Evolutionary conservation across 2,888 invertebrate genomes (phyloP), one percentile per base, ranked within the genome.

Genomic region (Apamea crenata): DNA sequence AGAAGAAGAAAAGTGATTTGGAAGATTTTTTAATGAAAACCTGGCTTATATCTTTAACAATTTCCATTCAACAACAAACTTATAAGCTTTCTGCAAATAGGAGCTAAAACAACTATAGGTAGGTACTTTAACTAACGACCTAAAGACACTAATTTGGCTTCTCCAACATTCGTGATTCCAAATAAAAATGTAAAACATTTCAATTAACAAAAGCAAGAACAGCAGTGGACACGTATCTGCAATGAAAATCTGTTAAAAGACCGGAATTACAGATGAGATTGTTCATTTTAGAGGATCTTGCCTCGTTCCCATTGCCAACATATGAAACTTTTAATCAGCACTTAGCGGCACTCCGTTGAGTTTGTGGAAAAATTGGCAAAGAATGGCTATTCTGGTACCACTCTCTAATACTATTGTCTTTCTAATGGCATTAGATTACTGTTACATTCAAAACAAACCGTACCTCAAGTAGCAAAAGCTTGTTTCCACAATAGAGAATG

Each of bases 251-350:
- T 71, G 70, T 85, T 84, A 77, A 69, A 77, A 78, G 68, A 21
- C 67, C 47, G 56, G 74, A 79, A 86, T 83, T 78, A 83, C 77
- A 87, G 69, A 83, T 72, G 80, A 82, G 70, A 77, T 66, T 77
- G 77, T 78, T 83, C 69, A 80, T 88, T 88, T 86, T 50, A 40
- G 47, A 74, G 74, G 40, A 66, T 75, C 71, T 76, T 80, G 86
- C 89, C 82, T 88, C 89, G 88, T 87, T 91, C 90, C 89, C 90
- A 89, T 89, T 93, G 93, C 93, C 92, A 94, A 93, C 93, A 93
- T 90, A 93, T 93, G 91, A 93, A 95, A 94, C 91, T 93, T 95
- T 94, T 94, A 95, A 95, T 94, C 93, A 94, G 91, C 93, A 95
- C 94, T 94, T 93, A 94, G 90, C 66, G 89, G 88, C 92, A 91